phyloP scores from a whole-genome alignment of 2,888 invertebrate species.

The Tetrapedia diversipes region DNA sequence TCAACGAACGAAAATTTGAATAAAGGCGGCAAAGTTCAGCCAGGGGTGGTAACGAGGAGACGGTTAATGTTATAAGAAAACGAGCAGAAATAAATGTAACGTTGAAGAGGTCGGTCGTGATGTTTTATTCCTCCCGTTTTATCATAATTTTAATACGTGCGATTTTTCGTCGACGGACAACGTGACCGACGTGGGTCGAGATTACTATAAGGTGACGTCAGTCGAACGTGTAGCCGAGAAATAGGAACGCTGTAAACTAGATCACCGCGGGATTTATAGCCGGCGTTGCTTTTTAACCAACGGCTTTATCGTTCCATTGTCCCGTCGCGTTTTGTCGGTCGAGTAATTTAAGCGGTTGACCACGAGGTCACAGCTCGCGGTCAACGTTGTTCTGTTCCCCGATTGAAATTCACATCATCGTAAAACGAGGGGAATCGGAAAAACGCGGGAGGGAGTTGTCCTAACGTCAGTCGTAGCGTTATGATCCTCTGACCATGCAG shows the following conservation, averaged over 20 bases:
- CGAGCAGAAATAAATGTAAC: no score
- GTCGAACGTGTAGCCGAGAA: conserved; percentile 33
- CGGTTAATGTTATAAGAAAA: no score
- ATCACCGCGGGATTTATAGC: conserved; percentile 71
- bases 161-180: conserved; percentile 46
- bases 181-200: conserved; percentile 61
- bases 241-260: conserved; percentile 68
- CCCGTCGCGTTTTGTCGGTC: conserved; percentile 63
- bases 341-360: conserved; percentile 60
- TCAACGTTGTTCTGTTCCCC: conserved; percentile 43
- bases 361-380: conserved; percentile 53
- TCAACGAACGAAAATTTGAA: no score
- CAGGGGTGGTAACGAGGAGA: no score
- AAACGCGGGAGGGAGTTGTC: background rate
- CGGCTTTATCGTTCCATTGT: conserved; percentile 73
- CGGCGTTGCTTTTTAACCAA: conserved; percentile 61
- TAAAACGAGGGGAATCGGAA: conserved; percentile 21
- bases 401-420: conserved; percentile 52
- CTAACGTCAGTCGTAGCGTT: conserved; percentile 13
- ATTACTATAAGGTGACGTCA: conserved; percentile 67
- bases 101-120: no score
- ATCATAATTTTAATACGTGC: no score
- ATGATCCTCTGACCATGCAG: background rate
- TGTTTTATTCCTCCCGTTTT: no score
- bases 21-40: no score